Evolutionary conservation across 2,113 vertebrate species (phyloP), one percentile per base, ranked within the genome.

Genomic region (Pelodiscus sinensis): DNA sequence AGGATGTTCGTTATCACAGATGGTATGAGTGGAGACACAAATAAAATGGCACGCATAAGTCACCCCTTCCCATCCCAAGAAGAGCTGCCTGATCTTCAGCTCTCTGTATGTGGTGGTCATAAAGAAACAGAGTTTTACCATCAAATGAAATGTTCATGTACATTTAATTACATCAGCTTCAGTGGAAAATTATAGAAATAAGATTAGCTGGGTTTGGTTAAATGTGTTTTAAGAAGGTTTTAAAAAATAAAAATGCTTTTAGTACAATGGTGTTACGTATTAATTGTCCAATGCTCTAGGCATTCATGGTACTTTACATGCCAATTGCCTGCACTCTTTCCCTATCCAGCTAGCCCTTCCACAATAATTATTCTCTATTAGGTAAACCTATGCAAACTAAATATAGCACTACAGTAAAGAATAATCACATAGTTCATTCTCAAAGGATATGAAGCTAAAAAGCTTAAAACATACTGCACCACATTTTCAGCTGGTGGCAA

Each of bases 51-150:
- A 90, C 81, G 79, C 90, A 92, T 79, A 93, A 94, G 77, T 83
- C 82, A 85, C 84, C 95, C 50, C 90, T 94, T 90, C 92, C 57
- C 55, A 57, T 35, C 92, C 54, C 31, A 79, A 89, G 86, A 82
- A 95, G 73, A 35, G 6, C 44, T 86, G 94, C 92, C 94, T 95
- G 92, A 93, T 90, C 94, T 86, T 81, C 89, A 95, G 85, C 1
- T 13, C 90, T 75, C n/a, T 94, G 77, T 79, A 84, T 89, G 57
- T 86, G 88, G 90, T 1, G 2, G 56, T 6, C 54, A 62, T 93
- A 92, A 88, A 22, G 56, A 15, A 92, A 60, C 16, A 90, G 94
- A 94, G 83, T 89, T 93, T 86, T 88, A 88, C 68, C 77, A 90
- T 25, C 68, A 90, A 90, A 86, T 0, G 2, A 94, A 84, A 75